A percentile compares a stretch with the other conserved stretches of the same genome.
These are phyloP conservation scores for Chaenocephalus aceratus DNA, from an alignment of 2,113 vertebrate genomes.

Conservation along the genomic window DNA sequence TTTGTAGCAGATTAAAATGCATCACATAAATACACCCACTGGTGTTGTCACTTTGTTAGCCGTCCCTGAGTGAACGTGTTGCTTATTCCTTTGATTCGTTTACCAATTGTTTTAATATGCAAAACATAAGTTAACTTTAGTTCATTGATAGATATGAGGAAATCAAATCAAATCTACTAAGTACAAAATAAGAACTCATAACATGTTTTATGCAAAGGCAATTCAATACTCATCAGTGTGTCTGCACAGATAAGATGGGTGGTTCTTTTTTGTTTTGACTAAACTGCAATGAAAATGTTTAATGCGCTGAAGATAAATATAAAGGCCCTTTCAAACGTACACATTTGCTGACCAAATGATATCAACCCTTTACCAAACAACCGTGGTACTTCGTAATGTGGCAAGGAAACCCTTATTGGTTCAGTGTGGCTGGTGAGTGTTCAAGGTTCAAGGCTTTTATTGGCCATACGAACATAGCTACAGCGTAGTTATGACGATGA, in stretches of 20 bases:
- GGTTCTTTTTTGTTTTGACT: not conserved
- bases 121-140: not conserved
- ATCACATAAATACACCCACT: not conserved
- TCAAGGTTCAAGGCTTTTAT: too few species aligned
- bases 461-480: too few species aligned
- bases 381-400: not conserved
- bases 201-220: not conserved
- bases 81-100: not conserved
- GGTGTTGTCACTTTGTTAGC: not conserved
- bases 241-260: not conserved
- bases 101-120: not conserved
- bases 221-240: not conserved
- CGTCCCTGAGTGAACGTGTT: not conserved
- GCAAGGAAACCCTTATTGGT: not conserved
- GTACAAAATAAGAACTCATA: not conserved
- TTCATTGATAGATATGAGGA: not conserved
- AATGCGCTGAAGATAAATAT: conserved; percentile 5
- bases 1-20: conserved; percentile 6
- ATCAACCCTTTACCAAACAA: not conserved
- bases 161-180: not conserved
- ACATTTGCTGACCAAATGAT: not conserved
- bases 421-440: too few species aligned
- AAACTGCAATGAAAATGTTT: conserved; percentile 3
- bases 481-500: too few species aligned
- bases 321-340: not conserved